These are phyloP conservation scores for Cryptus viduatorius DNA, from an alignment of 2,888 invertebrate species.

Conservation along the genomic window DNA sequence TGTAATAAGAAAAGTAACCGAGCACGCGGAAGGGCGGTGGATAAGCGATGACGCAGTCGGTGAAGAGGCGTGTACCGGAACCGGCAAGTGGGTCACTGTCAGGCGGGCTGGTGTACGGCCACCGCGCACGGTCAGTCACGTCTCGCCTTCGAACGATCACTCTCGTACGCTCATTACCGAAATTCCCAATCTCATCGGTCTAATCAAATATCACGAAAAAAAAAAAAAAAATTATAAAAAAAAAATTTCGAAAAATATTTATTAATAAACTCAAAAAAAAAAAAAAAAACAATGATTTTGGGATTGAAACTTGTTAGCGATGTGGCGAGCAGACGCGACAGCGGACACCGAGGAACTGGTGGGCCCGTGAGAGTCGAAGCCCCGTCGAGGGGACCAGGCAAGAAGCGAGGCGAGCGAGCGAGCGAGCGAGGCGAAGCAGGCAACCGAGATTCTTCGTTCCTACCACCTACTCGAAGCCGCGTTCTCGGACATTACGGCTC, in stretches of 20 bases:
- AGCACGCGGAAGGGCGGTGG: conserved; percentile 57
- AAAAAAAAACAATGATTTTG: background rate
- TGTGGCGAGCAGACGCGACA: conserved; percentile 62
- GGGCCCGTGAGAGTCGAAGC: conserved; percentile 68
- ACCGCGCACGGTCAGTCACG: conserved; percentile 1
- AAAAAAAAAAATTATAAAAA: background rate
- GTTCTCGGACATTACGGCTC: conserved; percentile 38
- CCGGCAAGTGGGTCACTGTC: conserved; percentile 81
- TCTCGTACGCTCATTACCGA: background rate
- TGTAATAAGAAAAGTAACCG: background rate
- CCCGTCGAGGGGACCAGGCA: conserved; percentile 50
- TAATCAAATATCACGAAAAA: background rate
- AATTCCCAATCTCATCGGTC: background rate
- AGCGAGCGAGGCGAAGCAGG: background rate
- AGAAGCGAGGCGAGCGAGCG: conserved; percentile 5
- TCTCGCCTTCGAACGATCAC: background rate
- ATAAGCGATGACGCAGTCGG: conserved; percentile 44
- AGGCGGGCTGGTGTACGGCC: conserved; percentile 23
- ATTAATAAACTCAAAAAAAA: background rate
- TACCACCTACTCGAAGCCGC: conserved; percentile 63
- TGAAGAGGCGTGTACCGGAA: conserved; percentile 70
- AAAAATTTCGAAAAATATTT: background rate
- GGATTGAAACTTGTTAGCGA: background rate
- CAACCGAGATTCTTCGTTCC: conserved; percentile 63
- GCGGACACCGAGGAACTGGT: conserved; percentile 72